These are phyloP conservation scores for Calidris pygmaea DNA, from an alignment of 2,113 vertebrate genomes.

Conservation along the genomic window DNA sequence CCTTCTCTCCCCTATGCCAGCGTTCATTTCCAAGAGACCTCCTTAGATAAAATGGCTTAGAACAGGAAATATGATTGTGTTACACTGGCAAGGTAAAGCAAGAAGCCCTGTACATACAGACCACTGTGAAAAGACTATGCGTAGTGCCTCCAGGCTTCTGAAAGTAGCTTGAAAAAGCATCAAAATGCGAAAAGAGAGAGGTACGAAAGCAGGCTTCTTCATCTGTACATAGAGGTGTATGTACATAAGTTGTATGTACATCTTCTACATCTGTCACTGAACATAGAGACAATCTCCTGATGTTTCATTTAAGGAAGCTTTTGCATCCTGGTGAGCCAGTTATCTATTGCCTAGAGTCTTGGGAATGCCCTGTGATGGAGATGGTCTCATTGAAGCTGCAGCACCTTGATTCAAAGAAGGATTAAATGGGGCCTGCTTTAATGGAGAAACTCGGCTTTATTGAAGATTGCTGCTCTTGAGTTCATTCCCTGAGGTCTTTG, in stretches of 20 bases:
- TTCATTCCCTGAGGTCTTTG: background rate
- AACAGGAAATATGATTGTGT: background rate
- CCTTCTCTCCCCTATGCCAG: background rate
- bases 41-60: background rate
- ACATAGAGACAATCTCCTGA: background rate
- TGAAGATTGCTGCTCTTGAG: background rate
- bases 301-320: background rate
- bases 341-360: background rate
- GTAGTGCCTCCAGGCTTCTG: background rate
- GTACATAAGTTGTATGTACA: too few relatives aligned
- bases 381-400: background rate
- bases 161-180: background rate
- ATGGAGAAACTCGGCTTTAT: background rate
- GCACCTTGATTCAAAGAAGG: background rate
- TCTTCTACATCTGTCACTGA: background rate
- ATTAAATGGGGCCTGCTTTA: background rate
- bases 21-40: background rate
- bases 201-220: background rate
- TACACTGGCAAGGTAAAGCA: background rate
- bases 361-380: background rate
- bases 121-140: background rate
- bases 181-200: background rate
- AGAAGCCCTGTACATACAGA: background rate
- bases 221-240: background rate
- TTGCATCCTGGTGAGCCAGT: background rate